A percentile compares a stretch with the other conserved stretches of the same genome.
Conservation (phyloP, 2,797 vertebrate genomes). For the Phalanger gymnotis region DNA sequence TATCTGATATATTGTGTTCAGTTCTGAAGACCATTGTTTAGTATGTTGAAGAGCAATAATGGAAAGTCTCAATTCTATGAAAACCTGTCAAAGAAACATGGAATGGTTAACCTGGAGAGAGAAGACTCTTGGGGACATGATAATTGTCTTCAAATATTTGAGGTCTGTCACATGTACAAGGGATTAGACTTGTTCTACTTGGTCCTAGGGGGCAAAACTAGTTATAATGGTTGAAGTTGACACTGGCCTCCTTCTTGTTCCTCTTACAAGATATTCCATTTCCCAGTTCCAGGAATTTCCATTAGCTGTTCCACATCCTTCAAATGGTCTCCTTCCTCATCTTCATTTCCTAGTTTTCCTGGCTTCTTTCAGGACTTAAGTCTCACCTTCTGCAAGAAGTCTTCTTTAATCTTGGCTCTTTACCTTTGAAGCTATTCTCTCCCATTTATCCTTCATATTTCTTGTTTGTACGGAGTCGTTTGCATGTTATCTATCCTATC, state of each 20-base stretch:
- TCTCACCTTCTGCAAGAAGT: not conserved
- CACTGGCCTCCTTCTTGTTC: not conserved
- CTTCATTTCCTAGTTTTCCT: not conserved
- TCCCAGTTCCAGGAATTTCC: not conserved
- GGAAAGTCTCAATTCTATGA: not conserved
- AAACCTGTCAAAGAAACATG: not conserved
- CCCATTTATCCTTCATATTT: not conserved
- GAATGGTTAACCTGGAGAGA: not conserved
- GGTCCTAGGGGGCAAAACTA: not conserved
- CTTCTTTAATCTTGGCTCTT: not conserved
- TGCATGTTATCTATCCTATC: not conserved
- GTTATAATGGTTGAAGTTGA: not conserved
- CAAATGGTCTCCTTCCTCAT: not conserved
- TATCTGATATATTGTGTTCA: not conserved
- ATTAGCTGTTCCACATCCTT: not conserved
- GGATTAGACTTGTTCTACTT: not conserved
- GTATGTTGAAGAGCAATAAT: not conserved
- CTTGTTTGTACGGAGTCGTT: not conserved
- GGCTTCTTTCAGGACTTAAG: not conserved
- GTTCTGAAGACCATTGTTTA: not conserved
- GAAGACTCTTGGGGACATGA: not conserved
- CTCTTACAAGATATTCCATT: not conserved
- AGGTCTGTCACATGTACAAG: not conserved
- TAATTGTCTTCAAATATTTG: not conserved
- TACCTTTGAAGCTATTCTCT: not conserved